phyloP scores from a whole-genome alignment of 2,113 vertebrate genomes.

The Cnemophilus loriae region DNA sequence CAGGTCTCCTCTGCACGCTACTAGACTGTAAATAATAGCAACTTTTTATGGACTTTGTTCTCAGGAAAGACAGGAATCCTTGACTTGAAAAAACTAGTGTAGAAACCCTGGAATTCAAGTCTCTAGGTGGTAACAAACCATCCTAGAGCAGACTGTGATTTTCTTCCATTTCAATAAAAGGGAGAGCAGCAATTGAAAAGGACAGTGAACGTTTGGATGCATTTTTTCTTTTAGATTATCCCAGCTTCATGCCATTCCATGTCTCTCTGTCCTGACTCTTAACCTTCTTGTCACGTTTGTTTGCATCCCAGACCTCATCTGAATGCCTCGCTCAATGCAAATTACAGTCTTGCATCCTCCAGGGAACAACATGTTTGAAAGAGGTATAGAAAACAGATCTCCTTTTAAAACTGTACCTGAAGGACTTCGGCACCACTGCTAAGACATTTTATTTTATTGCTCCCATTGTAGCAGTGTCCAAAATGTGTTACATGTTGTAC shows the following conservation, averaged over 20 bases:
- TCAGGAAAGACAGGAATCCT: not conserved
- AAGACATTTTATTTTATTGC: not conserved
- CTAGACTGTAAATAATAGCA: constrained; percentile 30
- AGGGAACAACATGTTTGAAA: not conserved
- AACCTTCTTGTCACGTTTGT: constrained; percentile 34
- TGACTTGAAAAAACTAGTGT: not conserved
- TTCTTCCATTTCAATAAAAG: constrained; percentile 16
- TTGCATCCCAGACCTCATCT: constrained; percentile 33
- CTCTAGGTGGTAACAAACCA: not conserved
- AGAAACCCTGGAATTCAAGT: constrained; percentile 18
- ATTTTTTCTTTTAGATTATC: not conserved
- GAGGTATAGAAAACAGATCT: not conserved
- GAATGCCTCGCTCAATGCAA: constrained; percentile 7
- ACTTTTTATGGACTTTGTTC: not conserved
- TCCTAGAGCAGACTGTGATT: not conserved
- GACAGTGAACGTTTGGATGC: not conserved
- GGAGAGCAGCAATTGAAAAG: not conserved
- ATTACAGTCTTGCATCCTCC: constrained; percentile 12
- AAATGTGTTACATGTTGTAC: not conserved
- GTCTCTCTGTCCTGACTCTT: constrained; percentile 16
- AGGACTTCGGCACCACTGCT: not conserved
- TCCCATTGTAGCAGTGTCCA: not conserved
- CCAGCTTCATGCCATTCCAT: not conserved
- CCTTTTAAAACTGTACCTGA: constrained; percentile 7
- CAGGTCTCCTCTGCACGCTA: not conserved